Percentiles rank a stretch among this genome's conserved stretches.
Evolutionary conservation across 2,888 invertebrate species (phyloP).

Genomic region (Dasysyrphus tricinctus): DNA sequence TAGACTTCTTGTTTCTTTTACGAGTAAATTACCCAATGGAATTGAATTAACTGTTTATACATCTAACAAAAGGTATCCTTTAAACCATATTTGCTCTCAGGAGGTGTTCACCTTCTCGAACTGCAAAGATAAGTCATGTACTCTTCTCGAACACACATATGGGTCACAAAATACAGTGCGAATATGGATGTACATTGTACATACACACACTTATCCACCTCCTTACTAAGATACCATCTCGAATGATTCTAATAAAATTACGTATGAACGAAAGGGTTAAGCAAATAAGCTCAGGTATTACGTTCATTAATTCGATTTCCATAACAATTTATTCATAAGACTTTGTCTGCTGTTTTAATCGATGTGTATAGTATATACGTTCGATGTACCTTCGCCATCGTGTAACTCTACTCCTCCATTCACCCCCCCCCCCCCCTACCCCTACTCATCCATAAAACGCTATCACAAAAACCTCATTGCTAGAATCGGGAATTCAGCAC

Average conservation of each 20-base stretch:
- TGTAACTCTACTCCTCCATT: constrained; percentile 69
- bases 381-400: constrained; percentile 79
- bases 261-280: constrained; percentile 84
- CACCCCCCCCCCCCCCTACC: not conserved
- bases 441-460: too few species aligned
- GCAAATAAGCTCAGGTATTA: constrained; percentile 84
- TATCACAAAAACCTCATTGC: constrained; percentile 63
- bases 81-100: constrained; percentile 54
- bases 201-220: constrained; percentile 38
- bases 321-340: constrained; percentile 84
- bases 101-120: constrained; percentile 30
- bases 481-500: constrained; percentile 58
- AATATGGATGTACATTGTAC: not conserved
- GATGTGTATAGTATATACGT: constrained; percentile 53
- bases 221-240: constrained; percentile 75
- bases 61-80: constrained; percentile 55
- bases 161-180: constrained; percentile 58
- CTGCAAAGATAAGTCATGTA: constrained; percentile 54
- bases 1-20: constrained; percentile 33
- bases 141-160: constrained; percentile 43
- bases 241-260: constrained; percentile 82
- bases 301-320: constrained; percentile 84
- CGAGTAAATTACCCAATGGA: constrained; percentile 66
- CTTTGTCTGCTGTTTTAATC: constrained; percentile 84
- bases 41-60: constrained; percentile 67